Conservation (phyloP, 2,888 invertebrate genomes). For the Pasiphila rectangulata region DNA sequence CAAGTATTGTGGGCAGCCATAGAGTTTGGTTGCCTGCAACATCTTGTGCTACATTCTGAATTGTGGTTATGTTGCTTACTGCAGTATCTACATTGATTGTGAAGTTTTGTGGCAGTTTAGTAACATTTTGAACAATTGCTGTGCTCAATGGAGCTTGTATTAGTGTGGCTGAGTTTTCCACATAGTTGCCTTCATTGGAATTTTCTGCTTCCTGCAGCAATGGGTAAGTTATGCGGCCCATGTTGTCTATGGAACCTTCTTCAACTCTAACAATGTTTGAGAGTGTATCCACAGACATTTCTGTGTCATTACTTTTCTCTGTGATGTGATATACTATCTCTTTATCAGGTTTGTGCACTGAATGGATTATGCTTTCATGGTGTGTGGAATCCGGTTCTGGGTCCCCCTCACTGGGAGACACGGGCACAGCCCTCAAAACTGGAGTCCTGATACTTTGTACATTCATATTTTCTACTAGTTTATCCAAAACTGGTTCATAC, state of each 20-base stretch:
- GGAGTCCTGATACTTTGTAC: conserved; percentile 71
- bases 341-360: conserved; percentile 63
- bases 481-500: conserved; percentile 71
- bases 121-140: conserved; percentile 73
- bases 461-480: conserved; percentile 75
- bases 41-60: conserved; percentile 75
- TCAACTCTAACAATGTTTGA: conserved; percentile 71
- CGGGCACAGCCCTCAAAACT: conserved; percentile 66
- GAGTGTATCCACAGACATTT: conserved; percentile 68
- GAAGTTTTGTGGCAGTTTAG: conserved; percentile 73
- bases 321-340: conserved; percentile 69
- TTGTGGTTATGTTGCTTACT: conserved; percentile 70
- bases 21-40: conserved; percentile 67
- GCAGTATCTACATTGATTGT: conserved; percentile 75
- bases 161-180: conserved; percentile 64
- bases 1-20: conserved; percentile 73
- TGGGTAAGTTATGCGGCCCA: conserved; percentile 66
- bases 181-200: conserved; percentile 64
- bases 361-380: conserved; percentile 70
- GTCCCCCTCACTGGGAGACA: conserved; percentile 61
- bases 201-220: conserved; percentile 69
- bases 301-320: conserved; percentile 62
- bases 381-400: conserved; percentile 76
- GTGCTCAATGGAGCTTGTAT: conserved; percentile 70
- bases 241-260: conserved; percentile 62